Evolutionary conservation across 1,140 invertebrate species (phyloP), one percentile per base, ranked within the genome.

Genomic region (Apis laboriosa): DNA sequence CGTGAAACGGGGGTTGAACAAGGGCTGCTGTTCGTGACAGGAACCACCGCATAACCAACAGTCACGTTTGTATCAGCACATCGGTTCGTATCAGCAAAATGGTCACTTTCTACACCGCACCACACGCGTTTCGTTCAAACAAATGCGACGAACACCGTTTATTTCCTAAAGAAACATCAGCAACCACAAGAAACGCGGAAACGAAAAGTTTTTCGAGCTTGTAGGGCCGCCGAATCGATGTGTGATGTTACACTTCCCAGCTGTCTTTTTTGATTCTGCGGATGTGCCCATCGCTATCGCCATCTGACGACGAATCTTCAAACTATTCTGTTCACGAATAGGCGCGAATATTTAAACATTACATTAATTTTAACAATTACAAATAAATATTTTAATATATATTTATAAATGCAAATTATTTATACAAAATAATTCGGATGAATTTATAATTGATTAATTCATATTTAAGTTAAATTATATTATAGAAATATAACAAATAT

Each of bases 211-310:
- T 90, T 90, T 90, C 85, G 70, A 80, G 73, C 89, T 85, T 84
- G 84, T 86, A 85, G 88, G 82, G 67, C 88, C 86, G 84, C 90
- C 91, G 88, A 92, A 92, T 92, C 92, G 90, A 92, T 92, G 91
- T 92, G 90, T 90, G 90, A 90, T 90, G 90, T 90, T 91, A 89
- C 90, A 89, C 89, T 92, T 91, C 90, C 83, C 91, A 91, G 90
- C 92, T 91, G 92, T 92, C 92, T 93, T 92, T 93, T 92, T 93
- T 91, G 89, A 91, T 91, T 92, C 91, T 92, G 90, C 91, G 87
- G 90, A 91, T 92, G 86, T 91, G 83, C 72, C n/a, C 85, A 76
- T 77, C 51, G 19, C 53, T 66, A 75, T 9, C 77, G 79, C 84
- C 90, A 92, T 90, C 90, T 89, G n/a, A 53, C 79, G 75, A 13